Evolutionary conservation across 2,888 invertebrate genomes (phyloP).

Genomic region (Prenolepis imparis): DNA sequence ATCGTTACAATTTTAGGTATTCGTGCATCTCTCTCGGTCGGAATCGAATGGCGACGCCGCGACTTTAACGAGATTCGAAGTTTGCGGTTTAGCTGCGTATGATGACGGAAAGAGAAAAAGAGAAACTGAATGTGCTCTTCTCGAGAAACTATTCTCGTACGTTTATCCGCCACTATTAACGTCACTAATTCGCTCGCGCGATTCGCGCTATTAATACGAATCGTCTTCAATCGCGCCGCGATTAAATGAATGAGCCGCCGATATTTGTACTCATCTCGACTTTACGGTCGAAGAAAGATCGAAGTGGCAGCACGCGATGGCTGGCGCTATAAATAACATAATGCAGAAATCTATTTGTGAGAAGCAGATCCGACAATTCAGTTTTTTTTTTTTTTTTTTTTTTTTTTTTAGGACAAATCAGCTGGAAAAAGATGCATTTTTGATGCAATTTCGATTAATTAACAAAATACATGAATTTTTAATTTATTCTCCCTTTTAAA

Average conservation of each 20-base stretch:
- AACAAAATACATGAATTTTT: not conserved
- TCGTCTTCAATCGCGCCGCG: conserved; percentile 5
- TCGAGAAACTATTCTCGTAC: conserved; percentile 19
- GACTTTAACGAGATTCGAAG: conserved; percentile 12
- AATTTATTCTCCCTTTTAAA: not conserved
- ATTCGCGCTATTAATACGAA: conserved; percentile 49
- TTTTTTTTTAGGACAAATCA: not conserved
- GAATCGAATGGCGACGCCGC: not conserved
- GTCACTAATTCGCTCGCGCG: conserved; percentile 19
- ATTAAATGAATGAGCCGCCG: conserved; percentile 21
- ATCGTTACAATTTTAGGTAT: conserved; percentile 25
- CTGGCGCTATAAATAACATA: conserved; percentile 39
- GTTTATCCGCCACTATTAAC: conserved; percentile 20
- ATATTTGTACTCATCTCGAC: conserved; percentile 37
- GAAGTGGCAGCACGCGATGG: conserved; percentile 29
- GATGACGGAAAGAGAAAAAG: not conserved
- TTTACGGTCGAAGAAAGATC: conserved; percentile 25
- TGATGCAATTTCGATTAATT: not conserved
- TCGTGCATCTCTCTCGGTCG: conserved; percentile 14
- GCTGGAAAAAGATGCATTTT: not conserved
- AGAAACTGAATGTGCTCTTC: conserved; percentile 30
- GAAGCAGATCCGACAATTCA: not conserved
- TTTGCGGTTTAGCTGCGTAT: not conserved
- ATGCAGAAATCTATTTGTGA: conserved; percentile 26
- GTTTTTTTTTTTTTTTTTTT: not conserved